Conservation (phyloP, 2,888 invertebrate genomes). For the Thysanoteuthis rhombus region DNA sequence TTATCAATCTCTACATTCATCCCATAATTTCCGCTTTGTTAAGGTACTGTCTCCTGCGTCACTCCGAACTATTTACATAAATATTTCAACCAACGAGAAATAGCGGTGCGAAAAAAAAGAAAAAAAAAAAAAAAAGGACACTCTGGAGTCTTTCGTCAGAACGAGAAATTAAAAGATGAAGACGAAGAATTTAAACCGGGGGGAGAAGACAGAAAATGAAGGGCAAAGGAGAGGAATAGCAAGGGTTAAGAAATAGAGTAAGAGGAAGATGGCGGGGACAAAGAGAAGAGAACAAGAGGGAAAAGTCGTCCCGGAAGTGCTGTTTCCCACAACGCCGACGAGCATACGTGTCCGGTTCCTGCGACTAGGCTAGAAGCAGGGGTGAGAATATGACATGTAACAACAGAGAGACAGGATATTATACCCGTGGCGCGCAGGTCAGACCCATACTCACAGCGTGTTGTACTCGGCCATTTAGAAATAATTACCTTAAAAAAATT, state of each 20-base stretch:
- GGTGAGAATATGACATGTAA: constrained; percentile 12
- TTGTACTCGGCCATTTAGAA: not conserved
- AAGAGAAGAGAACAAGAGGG: not conserved
- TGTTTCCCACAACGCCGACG: not conserved
- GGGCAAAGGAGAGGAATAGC: no score
- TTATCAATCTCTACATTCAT: no score
- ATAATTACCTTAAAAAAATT: not conserved
- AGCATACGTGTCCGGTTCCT: not conserved
- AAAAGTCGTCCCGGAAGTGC: not conserved
- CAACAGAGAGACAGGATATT: not conserved
- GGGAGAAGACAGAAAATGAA: no score
- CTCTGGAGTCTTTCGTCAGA: not conserved
- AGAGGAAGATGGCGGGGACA: not conserved
- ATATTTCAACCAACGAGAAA: no score
- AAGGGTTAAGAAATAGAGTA: not conserved
- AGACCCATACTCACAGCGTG: not conserved
- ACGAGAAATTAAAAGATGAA: no score
- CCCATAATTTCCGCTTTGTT: no score
- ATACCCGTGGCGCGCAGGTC: constrained; percentile 12
- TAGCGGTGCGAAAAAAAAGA: no score
- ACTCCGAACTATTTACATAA: no score
- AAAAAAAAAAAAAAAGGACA: no score
- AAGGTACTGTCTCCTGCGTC: no score
- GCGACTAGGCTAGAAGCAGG: not conserved
- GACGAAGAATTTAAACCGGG: no score